phyloP scores from a whole-genome alignment of 1,140 invertebrate genomes.

The Tetragonula clypearis region DNA sequence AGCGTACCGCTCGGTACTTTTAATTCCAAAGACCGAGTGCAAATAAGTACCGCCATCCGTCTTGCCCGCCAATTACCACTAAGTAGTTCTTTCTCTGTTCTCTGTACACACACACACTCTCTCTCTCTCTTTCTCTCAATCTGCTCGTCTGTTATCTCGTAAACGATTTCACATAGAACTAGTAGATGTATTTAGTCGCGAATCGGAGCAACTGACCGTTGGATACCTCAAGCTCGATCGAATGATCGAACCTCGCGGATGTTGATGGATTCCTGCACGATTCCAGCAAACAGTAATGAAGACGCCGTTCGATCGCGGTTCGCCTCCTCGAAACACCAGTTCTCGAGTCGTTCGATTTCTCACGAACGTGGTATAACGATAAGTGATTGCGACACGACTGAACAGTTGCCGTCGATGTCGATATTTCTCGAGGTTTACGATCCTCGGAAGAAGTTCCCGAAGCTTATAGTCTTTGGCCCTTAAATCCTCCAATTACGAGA shows the following conservation, averaged over 20 bases:
- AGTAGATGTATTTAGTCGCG: constrained; percentile 7
- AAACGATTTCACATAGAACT: constrained; percentile 34
- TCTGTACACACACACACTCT: no score
- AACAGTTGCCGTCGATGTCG: background rate
- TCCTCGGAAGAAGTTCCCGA: background rate
- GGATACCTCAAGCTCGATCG: background rate
- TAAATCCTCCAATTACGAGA: constrained; percentile 8
- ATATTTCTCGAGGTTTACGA: background rate
- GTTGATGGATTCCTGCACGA: constrained; percentile 47
- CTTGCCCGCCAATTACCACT: constrained; percentile 79
- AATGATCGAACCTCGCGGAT: constrained; percentile 5
- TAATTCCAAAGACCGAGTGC: constrained; percentile 78
- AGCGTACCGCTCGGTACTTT: constrained; percentile 77
- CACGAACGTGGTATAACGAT: background rate
- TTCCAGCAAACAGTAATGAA: constrained; percentile 50
- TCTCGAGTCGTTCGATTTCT: constrained; percentile 1
- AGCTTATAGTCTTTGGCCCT: background rate
- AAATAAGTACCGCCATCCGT: constrained; percentile 80
- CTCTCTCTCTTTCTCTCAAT: background rate
- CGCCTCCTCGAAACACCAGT: background rate
- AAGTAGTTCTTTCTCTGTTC: constrained; percentile 56
- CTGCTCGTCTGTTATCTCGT: background rate
- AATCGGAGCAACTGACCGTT: constrained; percentile 10
- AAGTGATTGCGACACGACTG: background rate
- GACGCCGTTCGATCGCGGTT: constrained; percentile 31